Evolutionary conservation across 2,888 invertebrate species (phyloP), one percentile per base, ranked within the genome.

Genomic region (Hipparchia sbordonii): DNA sequence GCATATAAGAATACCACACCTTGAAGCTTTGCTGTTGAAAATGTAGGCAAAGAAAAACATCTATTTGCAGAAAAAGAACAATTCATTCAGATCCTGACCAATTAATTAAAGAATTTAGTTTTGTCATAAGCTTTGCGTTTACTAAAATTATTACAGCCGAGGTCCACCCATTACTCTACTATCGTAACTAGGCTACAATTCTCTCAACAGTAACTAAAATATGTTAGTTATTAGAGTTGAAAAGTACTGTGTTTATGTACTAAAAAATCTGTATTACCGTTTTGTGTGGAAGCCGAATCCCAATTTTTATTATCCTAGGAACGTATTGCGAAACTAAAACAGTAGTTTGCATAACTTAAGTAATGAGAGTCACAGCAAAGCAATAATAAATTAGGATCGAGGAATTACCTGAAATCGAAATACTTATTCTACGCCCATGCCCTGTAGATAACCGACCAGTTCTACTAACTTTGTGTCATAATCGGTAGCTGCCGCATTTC

Each of bases 391-490:
- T 68, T 63, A 54, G 57, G 52, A 48, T 63, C 54, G 52, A 60
- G 62, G 63, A 77, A 75, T 78, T 77, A 72, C 76, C 66, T 76
- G 74, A 65, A 74, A 77, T 78, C 5, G 39, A 39, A 39, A 39
- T 39, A 39, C 2, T 39, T 39, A 39, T 74, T 72, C 70, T 78
- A 82, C 85, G 83, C 85, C 85, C 82, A 81, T 82, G 80, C 80
- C 77, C 78, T 77, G 79, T 77, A 82, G 81, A 82, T 83, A 84
- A 79, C 79, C 78, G 79, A 76, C 81, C 78, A 79, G 82, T 80
- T 80, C 76, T 76, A 79, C 51, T 57, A 48, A 75, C 76, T 74
- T 72, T 67, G 78, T 82, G 82, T 82, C 81, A 82, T 81, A 84
- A 84, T 79, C 72, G 75, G 76, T 78, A 78, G 7, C 74, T 71